A percentile compares a stretch with the other conserved stretches of the same genome.
These are phyloP conservation scores for Excalfactoria chinensis DNA, from an alignment of 2,113 vertebrate species.

Conservation along the genomic window DNA sequence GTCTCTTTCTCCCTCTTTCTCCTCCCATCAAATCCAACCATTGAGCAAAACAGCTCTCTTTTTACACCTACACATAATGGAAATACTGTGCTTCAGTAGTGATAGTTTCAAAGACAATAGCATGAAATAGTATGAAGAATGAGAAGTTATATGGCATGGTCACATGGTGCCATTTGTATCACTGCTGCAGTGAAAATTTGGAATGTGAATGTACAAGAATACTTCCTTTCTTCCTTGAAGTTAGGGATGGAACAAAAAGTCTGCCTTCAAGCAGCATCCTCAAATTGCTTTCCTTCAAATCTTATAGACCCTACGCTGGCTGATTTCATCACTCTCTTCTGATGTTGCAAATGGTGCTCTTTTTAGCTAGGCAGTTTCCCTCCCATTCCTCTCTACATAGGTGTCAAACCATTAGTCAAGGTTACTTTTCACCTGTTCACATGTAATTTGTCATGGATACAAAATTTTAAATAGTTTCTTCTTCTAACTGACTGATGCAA, in stretches of 20 bases:
- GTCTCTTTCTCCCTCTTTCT: background rate
- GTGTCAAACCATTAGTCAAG: conserved; percentile 51
- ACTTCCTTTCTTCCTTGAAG: background rate
- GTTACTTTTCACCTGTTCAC: conserved; percentile 55
- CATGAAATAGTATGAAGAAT: conserved; percentile 14
- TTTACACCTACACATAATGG: conserved; percentile 29
- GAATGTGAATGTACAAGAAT: background rate
- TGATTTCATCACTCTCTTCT: conserved; percentile 15
- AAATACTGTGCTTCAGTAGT: conserved; percentile 7
- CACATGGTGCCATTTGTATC: background rate
- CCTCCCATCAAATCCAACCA: conserved; percentile 21
- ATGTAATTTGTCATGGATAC: conserved; percentile 61
- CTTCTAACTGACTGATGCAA: conserved; percentile 62
- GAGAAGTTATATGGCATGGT: background rate
- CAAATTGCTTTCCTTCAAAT: background rate
- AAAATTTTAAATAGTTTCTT: conserved; percentile 64
- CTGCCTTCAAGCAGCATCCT: conserved; percentile 10
- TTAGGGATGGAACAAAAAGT: background rate
- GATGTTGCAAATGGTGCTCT: conserved; percentile 55
- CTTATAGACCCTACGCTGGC: conserved; percentile 9
- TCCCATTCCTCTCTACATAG: background rate
- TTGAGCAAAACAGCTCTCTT: conserved; percentile 29
- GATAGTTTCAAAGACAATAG: background rate
- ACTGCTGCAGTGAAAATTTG: background rate
- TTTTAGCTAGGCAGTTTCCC: conserved; percentile 46